Evolutionary conservation across 2,888 invertebrate genomes (phyloP).

Genomic region (Hecatera dysodea): DNA sequence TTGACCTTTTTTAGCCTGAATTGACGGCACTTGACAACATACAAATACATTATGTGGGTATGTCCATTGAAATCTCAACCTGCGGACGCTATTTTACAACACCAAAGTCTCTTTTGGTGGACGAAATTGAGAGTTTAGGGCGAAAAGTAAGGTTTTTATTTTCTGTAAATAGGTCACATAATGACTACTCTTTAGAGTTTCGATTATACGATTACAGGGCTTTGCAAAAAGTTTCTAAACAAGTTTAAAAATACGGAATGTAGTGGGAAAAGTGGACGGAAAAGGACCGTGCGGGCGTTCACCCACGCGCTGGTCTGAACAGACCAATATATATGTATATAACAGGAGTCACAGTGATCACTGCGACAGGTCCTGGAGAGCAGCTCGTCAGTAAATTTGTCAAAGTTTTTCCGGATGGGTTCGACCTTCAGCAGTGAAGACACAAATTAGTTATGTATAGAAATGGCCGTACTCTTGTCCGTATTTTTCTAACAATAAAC

Average conservation of each 20-base stretch:
- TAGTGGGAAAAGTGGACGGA: not conserved
- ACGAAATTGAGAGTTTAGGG: slow-evolving; percentile 44
- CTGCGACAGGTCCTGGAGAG: not conserved
- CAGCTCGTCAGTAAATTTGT: not conserved
- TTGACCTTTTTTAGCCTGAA: slow-evolving; percentile 75
- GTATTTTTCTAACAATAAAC: slow-evolving; percentile 41
- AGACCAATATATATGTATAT: too few species aligned
- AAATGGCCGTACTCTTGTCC: not conserved
- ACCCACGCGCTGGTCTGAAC: not conserved
- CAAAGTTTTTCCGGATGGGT: not conserved
- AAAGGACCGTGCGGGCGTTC: not conserved
- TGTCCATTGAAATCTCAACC: slow-evolving; percentile 61
- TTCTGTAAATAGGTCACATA: slow-evolving; percentile 1
- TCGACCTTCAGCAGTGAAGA: too few species aligned
- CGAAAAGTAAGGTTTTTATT: slow-evolving; percentile 36
- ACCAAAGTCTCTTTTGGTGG: slow-evolving; percentile 26
- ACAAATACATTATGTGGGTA: slow-evolving; percentile 63
- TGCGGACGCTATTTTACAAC: slow-evolving; percentile 44
- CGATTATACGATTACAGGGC: not conserved
- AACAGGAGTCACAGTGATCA: not conserved
- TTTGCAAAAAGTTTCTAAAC: not conserved
- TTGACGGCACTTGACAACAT: slow-evolving; percentile 65
- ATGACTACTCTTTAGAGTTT: not conserved
- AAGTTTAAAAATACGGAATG: not conserved
- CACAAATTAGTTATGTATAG: not conserved